phyloP scores from a whole-genome alignment of 1,140 invertebrate species.

The Brachionus paranguensis region DNA sequence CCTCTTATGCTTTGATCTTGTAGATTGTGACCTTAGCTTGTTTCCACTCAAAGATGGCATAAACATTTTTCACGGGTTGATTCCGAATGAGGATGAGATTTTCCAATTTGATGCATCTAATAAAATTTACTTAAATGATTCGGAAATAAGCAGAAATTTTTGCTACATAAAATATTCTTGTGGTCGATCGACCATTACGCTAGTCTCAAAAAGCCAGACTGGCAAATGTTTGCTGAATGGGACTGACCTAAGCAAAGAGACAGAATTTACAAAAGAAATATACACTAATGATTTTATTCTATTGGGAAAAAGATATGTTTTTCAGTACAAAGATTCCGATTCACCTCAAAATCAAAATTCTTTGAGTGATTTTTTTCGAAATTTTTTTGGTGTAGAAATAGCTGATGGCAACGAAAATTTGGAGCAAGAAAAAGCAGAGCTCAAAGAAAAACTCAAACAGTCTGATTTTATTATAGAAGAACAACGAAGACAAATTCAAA shows the following conservation, averaged over 20 bases:
- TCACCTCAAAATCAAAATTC: not conserved
- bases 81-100: not conserved
- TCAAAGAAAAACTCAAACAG: not conserved
- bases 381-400: not conserved
- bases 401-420: not conserved
- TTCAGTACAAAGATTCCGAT: constrained; percentile 5
- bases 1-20: not conserved
- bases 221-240: not conserved
- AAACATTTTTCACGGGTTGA: not conserved
- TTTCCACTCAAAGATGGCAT: not conserved
- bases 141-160: not conserved
- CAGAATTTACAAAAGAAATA: not conserved
- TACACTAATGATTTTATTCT: not conserved
- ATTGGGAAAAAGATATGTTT: not conserved
- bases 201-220: not conserved
- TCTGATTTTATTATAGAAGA: not conserved
- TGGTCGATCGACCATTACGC: not conserved
- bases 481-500: constrained; percentile 32
- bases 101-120: not conserved
- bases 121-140: not conserved
- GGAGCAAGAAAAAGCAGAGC: not conserved
- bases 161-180: not conserved
- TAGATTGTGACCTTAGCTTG: not conserved
- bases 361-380: not conserved
- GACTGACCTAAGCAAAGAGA: not conserved